Percentiles rank a stretch among this genome's conserved stretches.
Evolutionary conservation across 2,888 invertebrate genomes (phyloP).

Genomic region (Ctena decussata): DNA sequence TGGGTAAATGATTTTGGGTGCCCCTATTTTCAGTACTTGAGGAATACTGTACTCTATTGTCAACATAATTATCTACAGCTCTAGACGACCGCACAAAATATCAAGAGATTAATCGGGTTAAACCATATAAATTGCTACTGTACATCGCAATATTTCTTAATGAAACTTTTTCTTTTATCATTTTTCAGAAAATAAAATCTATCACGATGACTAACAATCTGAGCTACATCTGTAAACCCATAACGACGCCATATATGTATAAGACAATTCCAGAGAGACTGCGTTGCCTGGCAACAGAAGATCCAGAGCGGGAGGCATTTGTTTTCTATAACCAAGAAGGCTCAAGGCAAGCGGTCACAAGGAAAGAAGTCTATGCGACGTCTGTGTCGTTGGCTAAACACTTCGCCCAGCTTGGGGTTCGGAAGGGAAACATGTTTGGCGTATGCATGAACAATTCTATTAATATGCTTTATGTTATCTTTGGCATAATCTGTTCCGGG

Average conservation of each 20-base stretch:
- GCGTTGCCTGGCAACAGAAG: conserved; percentile 10
- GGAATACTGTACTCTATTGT: too few species aligned
- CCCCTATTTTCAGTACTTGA: too few species aligned
- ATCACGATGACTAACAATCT: background rate
- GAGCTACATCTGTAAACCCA: conserved; percentile 21
- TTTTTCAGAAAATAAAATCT: too few species aligned
- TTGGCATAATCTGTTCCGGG: conserved; percentile 23
- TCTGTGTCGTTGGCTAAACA: background rate
- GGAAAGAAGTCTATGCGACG: conserved; percentile 22
- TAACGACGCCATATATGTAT: conserved; percentile 15
- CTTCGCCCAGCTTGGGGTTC: conserved; percentile 12
- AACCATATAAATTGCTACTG: too few species aligned
- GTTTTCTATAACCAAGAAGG: conserved; percentile 25
- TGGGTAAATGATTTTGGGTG: too few species aligned
- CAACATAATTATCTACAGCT: too few species aligned
- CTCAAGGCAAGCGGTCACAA: background rate
- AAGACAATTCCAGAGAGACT: conserved; percentile 26
- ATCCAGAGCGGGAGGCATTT: conserved; percentile 36
- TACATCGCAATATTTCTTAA: too few species aligned
- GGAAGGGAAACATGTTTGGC: conserved; percentile 26
- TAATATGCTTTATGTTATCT: conserved; percentile 14
- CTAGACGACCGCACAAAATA: too few species aligned
- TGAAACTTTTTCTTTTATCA: too few species aligned
- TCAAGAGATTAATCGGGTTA: too few species aligned
- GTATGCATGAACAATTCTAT: conserved; percentile 41